Conservation (phyloP, 92 coral and sea anemone species). For the Micromussa lordhowensis region DNA sequence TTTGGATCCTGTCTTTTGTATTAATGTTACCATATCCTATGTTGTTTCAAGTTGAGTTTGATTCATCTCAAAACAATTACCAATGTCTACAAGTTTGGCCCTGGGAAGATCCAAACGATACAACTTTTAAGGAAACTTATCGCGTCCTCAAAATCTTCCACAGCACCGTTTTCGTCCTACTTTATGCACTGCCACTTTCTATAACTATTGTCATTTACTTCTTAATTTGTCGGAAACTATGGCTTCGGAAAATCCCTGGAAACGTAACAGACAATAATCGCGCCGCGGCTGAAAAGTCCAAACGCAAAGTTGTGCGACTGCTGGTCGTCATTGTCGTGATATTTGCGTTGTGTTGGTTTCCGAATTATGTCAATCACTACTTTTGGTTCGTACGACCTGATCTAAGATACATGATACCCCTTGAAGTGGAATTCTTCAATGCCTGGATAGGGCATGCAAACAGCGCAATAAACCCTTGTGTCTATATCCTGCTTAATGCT, state of each 20-base stretch:
- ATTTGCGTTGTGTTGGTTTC: slow-evolving; percentile 60
- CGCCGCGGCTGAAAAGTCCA: slow-evolving; percentile 35
- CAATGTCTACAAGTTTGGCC: slow-evolving; percentile 30
- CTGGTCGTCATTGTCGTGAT: slow-evolving; percentile 35
- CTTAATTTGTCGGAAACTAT: slow-evolving; percentile 45
- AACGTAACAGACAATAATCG: slow-evolving; percentile 49
- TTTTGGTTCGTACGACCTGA: slow-evolving; percentile 14
- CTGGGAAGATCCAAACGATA: slow-evolving; percentile 26
- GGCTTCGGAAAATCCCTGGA: slow-evolving; percentile 65
- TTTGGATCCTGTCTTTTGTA: slow-evolving; percentile 43
- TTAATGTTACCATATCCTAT: slow-evolving; percentile 31
- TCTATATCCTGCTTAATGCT: slow-evolving; percentile 45
- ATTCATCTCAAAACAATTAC: not conserved
- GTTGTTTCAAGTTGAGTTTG: not conserved
- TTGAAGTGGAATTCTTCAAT: not conserved
- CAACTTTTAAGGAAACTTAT: not conserved
- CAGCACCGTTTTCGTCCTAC: slow-evolving; percentile 27
- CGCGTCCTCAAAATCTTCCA: slow-evolving; percentile 45
- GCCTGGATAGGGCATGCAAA: slow-evolving; percentile 56
- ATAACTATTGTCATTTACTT: slow-evolving; percentile 29
- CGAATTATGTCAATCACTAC: slow-evolving; percentile 49
- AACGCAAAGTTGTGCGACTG: slow-evolving; percentile 40
- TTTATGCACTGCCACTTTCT: slow-evolving; percentile 41
- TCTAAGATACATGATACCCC: not conserved
- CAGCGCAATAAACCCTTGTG: slow-evolving; percentile 52